Conservation (phyloP, 2,797 vertebrate genomes). For the Aphelocoma californica region DNA sequence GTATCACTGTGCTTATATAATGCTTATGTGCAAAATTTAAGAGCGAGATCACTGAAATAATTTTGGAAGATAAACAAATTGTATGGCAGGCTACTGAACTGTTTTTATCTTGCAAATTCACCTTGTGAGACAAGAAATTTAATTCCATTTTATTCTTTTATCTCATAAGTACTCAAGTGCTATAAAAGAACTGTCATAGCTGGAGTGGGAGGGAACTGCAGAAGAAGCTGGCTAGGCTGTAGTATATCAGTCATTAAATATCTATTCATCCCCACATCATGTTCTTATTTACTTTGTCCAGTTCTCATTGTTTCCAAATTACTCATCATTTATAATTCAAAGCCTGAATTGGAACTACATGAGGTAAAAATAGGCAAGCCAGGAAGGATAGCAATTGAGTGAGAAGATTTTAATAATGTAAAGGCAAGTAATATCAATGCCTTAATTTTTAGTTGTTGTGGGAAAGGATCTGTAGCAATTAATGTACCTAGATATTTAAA, state of each 20-base stretch:
- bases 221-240: not conserved
- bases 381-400: not conserved
- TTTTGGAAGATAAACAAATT: not conserved
- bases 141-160: not conserved
- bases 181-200: not conserved
- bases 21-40: not conserved
- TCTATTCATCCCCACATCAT: not conserved
- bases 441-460: not conserved
- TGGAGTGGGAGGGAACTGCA: not conserved
- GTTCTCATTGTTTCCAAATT: not conserved
- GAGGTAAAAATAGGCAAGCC: not conserved
- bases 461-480: not conserved
- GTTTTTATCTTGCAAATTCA: not conserved
- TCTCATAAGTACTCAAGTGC: not conserved
- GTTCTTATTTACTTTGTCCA: not conserved
- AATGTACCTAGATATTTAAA: not conserved
- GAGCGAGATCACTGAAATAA: not conserved
- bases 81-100: not conserved
- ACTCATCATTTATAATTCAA: not conserved
- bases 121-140: not conserved
- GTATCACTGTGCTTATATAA: not conserved
- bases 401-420: not conserved
- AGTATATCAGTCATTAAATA: no score
- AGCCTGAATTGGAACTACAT: not conserved
- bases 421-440: not conserved